Conservation (phyloP, 2,888 invertebrate species). For the Cephus runcator region DNA sequence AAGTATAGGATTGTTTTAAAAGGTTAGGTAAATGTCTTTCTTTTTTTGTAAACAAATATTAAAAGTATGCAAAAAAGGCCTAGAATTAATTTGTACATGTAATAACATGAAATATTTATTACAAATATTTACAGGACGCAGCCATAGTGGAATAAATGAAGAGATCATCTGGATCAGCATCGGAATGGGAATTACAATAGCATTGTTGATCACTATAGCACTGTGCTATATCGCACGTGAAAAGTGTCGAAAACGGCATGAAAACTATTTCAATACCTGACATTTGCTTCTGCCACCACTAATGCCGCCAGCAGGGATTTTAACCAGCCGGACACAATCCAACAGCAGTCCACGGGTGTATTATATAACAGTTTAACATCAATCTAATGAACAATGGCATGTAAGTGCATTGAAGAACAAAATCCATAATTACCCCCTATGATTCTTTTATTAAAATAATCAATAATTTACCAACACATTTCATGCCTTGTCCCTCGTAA, state of each 20-base stretch:
- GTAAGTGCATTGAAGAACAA: no score
- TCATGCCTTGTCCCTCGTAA: no score
- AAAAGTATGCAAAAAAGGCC: no score
- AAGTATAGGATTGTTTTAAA: no score
- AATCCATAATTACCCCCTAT: no score
- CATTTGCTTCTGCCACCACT: constrained; percentile 50
- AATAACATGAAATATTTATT: no score
- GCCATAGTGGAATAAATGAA: constrained; percentile 86
- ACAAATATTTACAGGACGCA: constrained; percentile 72
- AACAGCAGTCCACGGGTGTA: constrained; percentile 55
- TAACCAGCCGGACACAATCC: constrained; percentile 54
- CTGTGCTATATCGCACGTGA: constrained; percentile 84
- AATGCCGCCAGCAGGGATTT: constrained; percentile 48
- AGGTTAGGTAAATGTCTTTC: no score
- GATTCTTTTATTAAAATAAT: no score
- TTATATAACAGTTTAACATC: constrained; percentile 50
- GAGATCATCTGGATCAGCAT: constrained; percentile 91
- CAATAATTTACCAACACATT: no score
- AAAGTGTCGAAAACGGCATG: constrained; percentile 81
- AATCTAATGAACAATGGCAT: no score
- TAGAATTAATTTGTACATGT: no score
- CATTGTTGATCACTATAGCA: constrained; percentile 83
- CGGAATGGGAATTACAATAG: constrained; percentile 86
- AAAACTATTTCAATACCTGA: constrained; percentile 61
- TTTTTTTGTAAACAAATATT: no score